These are phyloP conservation scores for Ondatra zibethicus DNA, from an alignment of 2,113 vertebrate genomes.

Conservation along the genomic window DNA sequence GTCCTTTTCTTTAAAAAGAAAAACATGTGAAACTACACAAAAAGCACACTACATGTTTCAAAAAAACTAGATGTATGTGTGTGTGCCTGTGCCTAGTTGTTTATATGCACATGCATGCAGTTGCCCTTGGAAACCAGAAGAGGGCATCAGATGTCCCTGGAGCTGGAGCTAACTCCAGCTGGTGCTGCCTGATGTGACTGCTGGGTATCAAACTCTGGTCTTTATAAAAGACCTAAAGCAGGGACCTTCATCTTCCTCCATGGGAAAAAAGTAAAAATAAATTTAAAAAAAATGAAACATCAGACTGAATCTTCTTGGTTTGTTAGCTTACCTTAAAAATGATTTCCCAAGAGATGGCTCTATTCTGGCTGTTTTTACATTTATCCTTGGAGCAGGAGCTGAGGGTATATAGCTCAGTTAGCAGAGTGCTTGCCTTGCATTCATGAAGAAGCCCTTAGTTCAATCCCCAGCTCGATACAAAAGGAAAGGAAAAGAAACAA, in stretches of 20 bases:
- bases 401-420: neutral
- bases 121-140: neutral
- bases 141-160: neutral
- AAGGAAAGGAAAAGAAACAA: neutral
- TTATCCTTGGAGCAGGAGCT: neutral
- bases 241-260: neutral
- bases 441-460: neutral
- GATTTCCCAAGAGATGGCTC: neutral
- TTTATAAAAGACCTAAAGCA: neutral
- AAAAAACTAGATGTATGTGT: neutral
- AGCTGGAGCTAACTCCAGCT: neutral
- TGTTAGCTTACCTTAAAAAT: neutral
- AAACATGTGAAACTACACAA: neutral
- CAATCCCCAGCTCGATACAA: too few species aligned
- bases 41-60: slow-evolving; percentile 9
- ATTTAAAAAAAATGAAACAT: neutral
- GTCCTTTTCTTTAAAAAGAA: slow-evolving; percentile 61
- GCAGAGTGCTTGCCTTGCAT: neutral
- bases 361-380: neutral
- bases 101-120: neutral
- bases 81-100: neutral
- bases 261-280: neutral
- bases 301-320: slow-evolving; percentile 5
- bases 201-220: neutral
- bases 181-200: neutral